Base-by-base conservation (phyloP, 37 sponge, comb jelly and placozoan genomes). In the Agelas oroides region DNA sequence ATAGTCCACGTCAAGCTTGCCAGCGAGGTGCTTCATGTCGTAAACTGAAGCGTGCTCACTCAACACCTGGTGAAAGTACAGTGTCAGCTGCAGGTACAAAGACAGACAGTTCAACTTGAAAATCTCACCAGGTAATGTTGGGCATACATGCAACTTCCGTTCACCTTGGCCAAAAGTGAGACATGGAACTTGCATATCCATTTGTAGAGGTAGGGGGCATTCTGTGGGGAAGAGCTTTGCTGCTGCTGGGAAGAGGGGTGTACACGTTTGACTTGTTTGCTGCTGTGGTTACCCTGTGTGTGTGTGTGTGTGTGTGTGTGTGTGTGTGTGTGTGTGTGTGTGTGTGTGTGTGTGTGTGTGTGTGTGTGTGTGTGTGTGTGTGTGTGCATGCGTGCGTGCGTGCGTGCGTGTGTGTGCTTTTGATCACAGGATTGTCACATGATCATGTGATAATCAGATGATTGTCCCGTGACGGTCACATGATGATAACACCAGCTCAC, bases 181-280 rank as follows among this genome's bases (percentile, higher is more conserved):
- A 53, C 70, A 56, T 81, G 80, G 36, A 90, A 80, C 41, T 59
- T 80, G 68, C 81, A 90, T 6, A 85, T 21, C 91, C 91, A 90
- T 70, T 68, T 65, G 77, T 86, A 90, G 55, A 90, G 86, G n/a
- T 72, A 62, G 16, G 91, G 91, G 18, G 74, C n/a, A 24, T 53
- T 59, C 17, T 38, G 63, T n/a, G 59, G 52, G 8, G 89, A 70
- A 18, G 76, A 77, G 46, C 83, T 34, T 3, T 46, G 8, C 46
- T 46, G 46, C 46, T 46, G 46, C n/a, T 52, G 65, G 19, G 79
- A 68, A 33, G 53, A 36, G 36, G 75, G 53, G 15, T 63, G 41
- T 20, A 70, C 61, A 28, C 80, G 71, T 24, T 75, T 60, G 28
- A 56, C 28, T 31, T 46, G 81, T 27, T 54, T 33, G 30, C 32